These are phyloP conservation scores for Drosophila repleta DNA, from an alignment of 1,140 invertebrate genomes.

Conservation along the genomic window DNA sequence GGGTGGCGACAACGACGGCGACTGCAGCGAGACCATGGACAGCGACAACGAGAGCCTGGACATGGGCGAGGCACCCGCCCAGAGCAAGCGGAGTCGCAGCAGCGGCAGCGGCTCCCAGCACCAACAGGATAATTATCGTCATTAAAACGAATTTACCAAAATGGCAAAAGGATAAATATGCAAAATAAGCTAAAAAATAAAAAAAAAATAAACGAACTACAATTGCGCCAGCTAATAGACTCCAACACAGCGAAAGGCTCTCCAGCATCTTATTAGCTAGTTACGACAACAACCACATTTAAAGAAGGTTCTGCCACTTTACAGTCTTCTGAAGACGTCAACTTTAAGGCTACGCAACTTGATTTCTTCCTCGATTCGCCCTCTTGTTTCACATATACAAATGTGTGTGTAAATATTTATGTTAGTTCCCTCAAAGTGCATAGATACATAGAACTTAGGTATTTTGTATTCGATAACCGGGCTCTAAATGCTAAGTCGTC, in stretches of 20 bases:
- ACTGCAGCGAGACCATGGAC: slow-evolving; percentile 87
- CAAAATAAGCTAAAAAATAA: slow-evolving; percentile 18
- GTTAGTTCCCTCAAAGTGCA: slow-evolving; percentile 60
- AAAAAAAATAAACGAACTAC: slow-evolving; percentile 1
- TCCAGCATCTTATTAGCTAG: slow-evolving; percentile 38
- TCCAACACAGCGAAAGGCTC: slow-evolving; percentile 32
- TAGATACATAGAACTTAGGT: slow-evolving; percentile 44
- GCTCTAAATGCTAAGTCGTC: slow-evolving; percentile 49
- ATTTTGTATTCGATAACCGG: slow-evolving; percentile 51
- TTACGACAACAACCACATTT: slow-evolving; percentile 17
- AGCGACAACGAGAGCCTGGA: slow-evolving; percentile 84
- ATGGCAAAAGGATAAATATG: slow-evolving; percentile 33
- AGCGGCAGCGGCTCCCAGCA: slow-evolving; percentile 54
- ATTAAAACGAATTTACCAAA: slow-evolving; percentile 79
- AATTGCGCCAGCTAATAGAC: slow-evolving; percentile 49
- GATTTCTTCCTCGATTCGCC: slow-evolving; percentile 22
- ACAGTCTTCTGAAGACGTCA: slow-evolving; percentile 78
- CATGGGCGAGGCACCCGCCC: slow-evolving; percentile 77
- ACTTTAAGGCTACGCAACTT: slow-evolving; percentile 46
- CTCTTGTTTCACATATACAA: slow-evolving; percentile 35
- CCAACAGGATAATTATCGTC: slow-evolving; percentile 75
- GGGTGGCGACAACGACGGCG: slow-evolving; percentile 88
- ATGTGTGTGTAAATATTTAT: slow-evolving; percentile 76
- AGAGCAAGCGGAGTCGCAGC: slow-evolving; percentile 78
- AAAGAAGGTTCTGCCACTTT: slow-evolving; percentile 76